Conservation (phyloP, 2,888 invertebrate genomes). For the Thyatira batis region DNA sequence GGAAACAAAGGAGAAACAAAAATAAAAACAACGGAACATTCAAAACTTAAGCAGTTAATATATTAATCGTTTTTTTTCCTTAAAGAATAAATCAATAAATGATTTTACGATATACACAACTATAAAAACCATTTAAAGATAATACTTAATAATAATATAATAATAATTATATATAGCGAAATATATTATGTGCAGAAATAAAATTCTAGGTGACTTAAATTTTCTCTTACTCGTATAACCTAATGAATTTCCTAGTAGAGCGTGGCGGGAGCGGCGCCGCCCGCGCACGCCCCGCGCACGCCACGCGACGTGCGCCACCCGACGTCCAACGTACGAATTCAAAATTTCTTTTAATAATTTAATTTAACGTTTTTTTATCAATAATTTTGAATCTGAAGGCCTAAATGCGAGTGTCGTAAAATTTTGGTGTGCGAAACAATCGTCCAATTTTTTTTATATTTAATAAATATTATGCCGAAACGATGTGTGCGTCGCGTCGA, state of each 20-base stretch:
- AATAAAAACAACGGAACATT: constrained; percentile 77
- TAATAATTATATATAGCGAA: constrained; percentile 82
- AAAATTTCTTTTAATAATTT: constrained; percentile 73
- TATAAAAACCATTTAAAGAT: constrained; percentile 82
- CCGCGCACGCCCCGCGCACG: constrained; percentile 19
- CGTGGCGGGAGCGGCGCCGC: constrained; percentile 50
- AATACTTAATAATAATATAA: constrained; percentile 82
- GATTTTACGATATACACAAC: constrained; percentile 82
- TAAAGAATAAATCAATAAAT: constrained; percentile 82
- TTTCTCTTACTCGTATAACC: constrained; percentile 80
- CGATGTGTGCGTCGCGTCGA: constrained; percentile 59
- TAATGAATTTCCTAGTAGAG: constrained; percentile 80
- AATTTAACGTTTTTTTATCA: constrained; percentile 76
- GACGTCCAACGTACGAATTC: constrained; percentile 76
- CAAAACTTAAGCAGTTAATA: constrained; percentile 82
- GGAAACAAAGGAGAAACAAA: constrained; percentile 62
- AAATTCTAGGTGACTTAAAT: constrained; percentile 83
- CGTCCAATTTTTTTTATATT: constrained; percentile 64
- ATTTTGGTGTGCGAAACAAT: constrained; percentile 83
- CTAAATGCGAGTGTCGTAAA: constrained; percentile 86
- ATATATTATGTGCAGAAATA: constrained; percentile 83
- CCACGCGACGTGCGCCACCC: constrained; percentile 51
- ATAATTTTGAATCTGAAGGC: constrained; percentile 85
- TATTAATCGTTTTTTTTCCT: constrained; percentile 81
- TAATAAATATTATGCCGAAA: constrained; percentile 68